Conservation (phyloP, 1,140 invertebrate species). For the Drusus annulatus region DNA sequence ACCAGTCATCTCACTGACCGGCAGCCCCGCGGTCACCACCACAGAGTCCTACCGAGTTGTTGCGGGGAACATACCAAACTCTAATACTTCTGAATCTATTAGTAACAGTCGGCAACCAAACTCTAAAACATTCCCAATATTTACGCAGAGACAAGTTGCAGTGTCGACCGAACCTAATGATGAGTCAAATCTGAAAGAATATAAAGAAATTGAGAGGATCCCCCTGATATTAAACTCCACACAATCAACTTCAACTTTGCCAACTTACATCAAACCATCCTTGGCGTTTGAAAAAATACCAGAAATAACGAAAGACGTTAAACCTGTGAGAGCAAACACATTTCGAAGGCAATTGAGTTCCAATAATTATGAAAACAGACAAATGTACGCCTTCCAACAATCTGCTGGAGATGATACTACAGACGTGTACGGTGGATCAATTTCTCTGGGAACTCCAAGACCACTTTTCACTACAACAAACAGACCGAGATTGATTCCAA, state of each 20-base stretch:
- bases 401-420: constrained; percentile 75
- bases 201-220: constrained; percentile 46
- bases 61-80: constrained; percentile 29
- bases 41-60: constrained; percentile 58
- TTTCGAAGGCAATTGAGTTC: constrained; percentile 74
- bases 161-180: constrained; percentile 36
- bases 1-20: constrained; percentile 60
- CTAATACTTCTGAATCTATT: constrained; percentile 33
- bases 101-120: background rate
- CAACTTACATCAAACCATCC: constrained; percentile 61
- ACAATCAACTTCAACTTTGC: constrained; percentile 35
- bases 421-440: constrained; percentile 77
- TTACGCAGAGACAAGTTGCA: constrained; percentile 44
- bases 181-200: constrained; percentile 48
- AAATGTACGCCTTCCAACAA: constrained; percentile 69
- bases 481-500: constrained; percentile 66
- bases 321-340: constrained; percentile 65
- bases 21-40: constrained; percentile 50
- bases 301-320: constrained; percentile 65
- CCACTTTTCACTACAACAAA: constrained; percentile 78
- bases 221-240: constrained; percentile 42
- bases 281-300: constrained; percentile 69
- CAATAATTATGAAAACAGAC: constrained; percentile 66
- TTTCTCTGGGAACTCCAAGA: constrained; percentile 73
- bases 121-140: constrained; percentile 55